Conservation (phyloP, 1,140 invertebrate species). For the Brachionus asplanchnoidis region DNA sequence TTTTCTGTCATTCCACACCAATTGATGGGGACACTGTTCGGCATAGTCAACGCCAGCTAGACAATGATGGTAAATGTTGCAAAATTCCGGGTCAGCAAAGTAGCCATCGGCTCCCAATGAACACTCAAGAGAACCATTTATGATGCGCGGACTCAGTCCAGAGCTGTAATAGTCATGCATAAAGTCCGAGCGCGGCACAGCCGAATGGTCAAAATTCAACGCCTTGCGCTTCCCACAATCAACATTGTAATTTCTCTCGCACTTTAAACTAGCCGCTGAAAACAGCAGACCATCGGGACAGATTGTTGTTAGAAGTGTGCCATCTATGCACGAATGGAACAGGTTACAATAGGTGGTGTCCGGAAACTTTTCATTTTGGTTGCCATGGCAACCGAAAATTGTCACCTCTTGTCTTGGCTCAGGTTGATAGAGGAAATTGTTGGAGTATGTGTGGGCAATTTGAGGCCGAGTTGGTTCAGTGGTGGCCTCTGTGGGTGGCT, state of each 20-base stretch:
- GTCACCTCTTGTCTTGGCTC: background rate
- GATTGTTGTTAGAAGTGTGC: background rate
- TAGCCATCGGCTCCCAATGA: slow-evolving; percentile 7
- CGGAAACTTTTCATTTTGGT: background rate
- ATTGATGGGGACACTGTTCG: slow-evolving; percentile 41
- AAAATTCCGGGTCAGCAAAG: slow-evolving; percentile 40
- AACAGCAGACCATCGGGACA: slow-evolving; percentile 24
- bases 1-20: slow-evolving; percentile 35
- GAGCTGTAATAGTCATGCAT: slow-evolving; percentile 1
- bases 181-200: background rate
- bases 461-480: background rate
- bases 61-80: slow-evolving; percentile 40
- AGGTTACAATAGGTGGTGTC: slow-evolving; percentile 32
- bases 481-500: background rate
- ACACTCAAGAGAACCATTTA: slow-evolving; percentile 35
- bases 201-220: background rate
- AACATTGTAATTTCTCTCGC: slow-evolving; percentile 20
- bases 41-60: slow-evolving; percentile 29
- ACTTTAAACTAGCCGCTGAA: background rate
- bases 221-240: background rate
- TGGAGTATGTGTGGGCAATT: background rate
- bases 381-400: background rate
- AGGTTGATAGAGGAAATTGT: background rate
- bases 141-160: background rate
- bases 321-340: slow-evolving; percentile 1